A percentile compares a stretch with the other conserved stretches of the same genome.
Evolutionary conservation across 2,888 invertebrate genomes (phyloP).

Genomic region (Tetrapedia diversipes): DNA sequence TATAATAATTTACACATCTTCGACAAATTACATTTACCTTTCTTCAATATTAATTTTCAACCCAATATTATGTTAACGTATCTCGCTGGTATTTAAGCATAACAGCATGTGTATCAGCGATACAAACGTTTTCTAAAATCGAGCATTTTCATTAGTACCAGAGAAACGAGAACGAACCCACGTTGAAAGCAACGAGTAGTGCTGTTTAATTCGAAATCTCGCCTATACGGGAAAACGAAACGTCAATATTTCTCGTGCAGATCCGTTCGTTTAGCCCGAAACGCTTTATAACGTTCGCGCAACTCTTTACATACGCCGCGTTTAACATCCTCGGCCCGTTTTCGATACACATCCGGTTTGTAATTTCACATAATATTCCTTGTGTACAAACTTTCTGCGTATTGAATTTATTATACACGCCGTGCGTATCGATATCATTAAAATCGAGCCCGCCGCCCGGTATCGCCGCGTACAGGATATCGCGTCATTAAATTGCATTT

Average conservation of each 20-base stretch:
- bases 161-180: not conserved
- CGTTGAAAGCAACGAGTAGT: not conserved
- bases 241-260: slow-evolving; percentile 10
- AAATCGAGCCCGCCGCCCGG: slow-evolving; percentile 63
- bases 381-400: slow-evolving; percentile 37
- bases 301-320: slow-evolving; percentile 6
- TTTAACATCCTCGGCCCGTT: slow-evolving; percentile 3
- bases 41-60: too few species aligned
- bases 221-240: not conserved
- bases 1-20: too few species aligned
- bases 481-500: slow-evolving; percentile 81
- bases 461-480: slow-evolving; percentile 74
- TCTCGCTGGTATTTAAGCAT: too few species aligned
- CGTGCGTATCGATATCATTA: slow-evolving; percentile 70
- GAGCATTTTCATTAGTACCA: not conserved
- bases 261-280: slow-evolving; percentile 8
- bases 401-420: slow-evolving; percentile 51
- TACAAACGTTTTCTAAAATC: too few species aligned
- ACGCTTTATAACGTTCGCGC: slow-evolving; percentile 14
- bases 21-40: too few species aligned
- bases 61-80: too few species aligned
- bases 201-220: not conserved
- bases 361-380: slow-evolving; percentile 49
- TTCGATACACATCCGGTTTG: slow-evolving; percentile 18
- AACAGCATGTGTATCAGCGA: too few species aligned